These are phyloP conservation scores for Melanotus villosus DNA, from an alignment of 2,888 invertebrate genomes.

Conservation along the genomic window DNA sequence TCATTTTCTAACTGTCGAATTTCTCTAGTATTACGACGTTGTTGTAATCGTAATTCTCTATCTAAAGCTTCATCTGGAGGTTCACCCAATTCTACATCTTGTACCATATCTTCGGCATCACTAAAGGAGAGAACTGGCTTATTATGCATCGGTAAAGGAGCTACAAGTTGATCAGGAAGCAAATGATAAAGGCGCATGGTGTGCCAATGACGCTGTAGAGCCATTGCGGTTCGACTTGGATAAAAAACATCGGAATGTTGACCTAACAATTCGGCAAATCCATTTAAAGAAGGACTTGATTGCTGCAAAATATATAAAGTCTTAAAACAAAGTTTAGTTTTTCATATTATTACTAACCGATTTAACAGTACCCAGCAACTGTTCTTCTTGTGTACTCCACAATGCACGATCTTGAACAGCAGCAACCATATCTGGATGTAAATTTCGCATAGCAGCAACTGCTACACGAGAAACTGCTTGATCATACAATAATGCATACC, in stretches of 20 bases:
- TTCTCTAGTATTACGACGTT: constrained; percentile 70
- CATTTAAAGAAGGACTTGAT: constrained; percentile 78
- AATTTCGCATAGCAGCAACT: constrained; percentile 92
- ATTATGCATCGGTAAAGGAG: constrained; percentile 62
- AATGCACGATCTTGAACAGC: constrained; percentile 90
- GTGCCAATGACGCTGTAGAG: constrained; percentile 91
- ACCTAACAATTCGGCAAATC: constrained; percentile 88
- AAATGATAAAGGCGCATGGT: constrained; percentile 93
- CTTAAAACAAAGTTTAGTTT: too few species aligned
- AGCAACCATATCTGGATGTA: constrained; percentile 92
- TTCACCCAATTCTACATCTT: constrained; percentile 87
- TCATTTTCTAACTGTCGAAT: constrained; percentile 92
- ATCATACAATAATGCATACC: constrained; percentile 96
- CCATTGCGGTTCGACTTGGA: constrained; percentile 88
- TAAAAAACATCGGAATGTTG: constrained; percentile 90
- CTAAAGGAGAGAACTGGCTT: constrained; percentile 80
- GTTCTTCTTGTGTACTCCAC: constrained; percentile 92
- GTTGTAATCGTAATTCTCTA: constrained; percentile 77
- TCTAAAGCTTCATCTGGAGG: constrained; percentile 87
- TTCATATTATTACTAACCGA: constrained; percentile 79
- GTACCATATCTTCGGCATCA: constrained; percentile 91
- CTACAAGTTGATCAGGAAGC: constrained; percentile 88
- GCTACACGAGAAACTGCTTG: constrained; percentile 94
- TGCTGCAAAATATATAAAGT: constrained; percentile 42
- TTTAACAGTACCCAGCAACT: constrained; percentile 84